Base-by-base conservation (phyloP, 2,113 vertebrate genomes). In the Vulpes lagopus region DNA sequence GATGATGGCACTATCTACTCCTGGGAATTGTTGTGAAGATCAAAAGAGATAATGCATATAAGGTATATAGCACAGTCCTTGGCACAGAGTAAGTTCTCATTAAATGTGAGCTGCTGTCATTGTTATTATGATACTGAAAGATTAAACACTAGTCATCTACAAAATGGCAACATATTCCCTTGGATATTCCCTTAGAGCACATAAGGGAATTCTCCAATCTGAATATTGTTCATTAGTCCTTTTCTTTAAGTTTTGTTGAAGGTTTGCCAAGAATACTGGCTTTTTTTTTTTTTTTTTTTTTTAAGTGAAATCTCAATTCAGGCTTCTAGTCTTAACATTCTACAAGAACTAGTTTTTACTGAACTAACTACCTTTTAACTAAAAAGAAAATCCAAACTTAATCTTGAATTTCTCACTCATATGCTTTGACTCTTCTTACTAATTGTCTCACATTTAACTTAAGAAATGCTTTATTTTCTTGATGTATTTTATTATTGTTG, bases 91-190 rank as follows among this genome's bases (percentile, higher is more conserved):
- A 57, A 73, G 25, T 92, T 92, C 65, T 81, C 59, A 71, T 69
- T 55, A 88, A 96, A 94, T 65, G 16, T 65, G 64, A 94, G 16
- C 30, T 64, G 38, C 43, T 91, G n/a, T 59, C 55, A 67, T 59
- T 51, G 74, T 43, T 92, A 64, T 27, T 76, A 65, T 19, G 55
- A 71, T 25, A 78, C 5, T 92, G 51, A 65, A 89, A 84, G 64
- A 93, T 65, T 90, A 94, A 95, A 76, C 73, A 59, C 1, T n/a
- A 97, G 32, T 86, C 8, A 64, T 92, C 15, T 86, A 93, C 73
- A 92, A 96, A 95, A 93, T 82, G 65, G 53, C 82, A 96, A 69
- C 15, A 89, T 49, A 88, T 89, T 92, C 30, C 91, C 23, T 89
- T 79, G 53, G 43, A 67, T 71, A 32, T 11, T 84, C 22, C 74